These are phyloP conservation scores for Biston betularia DNA, from an alignment of 2,888 invertebrate genomes.

Conservation along the genomic window DNA sequence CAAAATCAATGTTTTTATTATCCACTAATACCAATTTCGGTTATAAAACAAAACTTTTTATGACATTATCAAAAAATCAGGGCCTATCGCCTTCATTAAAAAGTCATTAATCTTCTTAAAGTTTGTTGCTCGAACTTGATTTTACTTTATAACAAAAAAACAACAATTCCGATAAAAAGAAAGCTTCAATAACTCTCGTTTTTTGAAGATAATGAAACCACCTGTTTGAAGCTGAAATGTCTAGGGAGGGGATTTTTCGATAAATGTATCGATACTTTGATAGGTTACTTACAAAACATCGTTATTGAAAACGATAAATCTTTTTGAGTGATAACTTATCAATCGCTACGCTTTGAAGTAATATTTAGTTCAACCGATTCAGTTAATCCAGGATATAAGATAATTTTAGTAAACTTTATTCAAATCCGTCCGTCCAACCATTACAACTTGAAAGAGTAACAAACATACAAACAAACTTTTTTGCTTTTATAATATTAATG, in stretches of 20 bases:
- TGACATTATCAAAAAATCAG: conserved; percentile 24
- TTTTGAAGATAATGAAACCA: conserved; percentile 41
- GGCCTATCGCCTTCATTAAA: conserved; percentile 21
- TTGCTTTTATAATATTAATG: too few species aligned
- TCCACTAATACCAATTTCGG: conserved; percentile 7
- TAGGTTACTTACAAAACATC: background rate
- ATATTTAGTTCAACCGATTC: too few species aligned
- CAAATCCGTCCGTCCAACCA: too few species aligned
- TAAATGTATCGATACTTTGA: conserved; percentile 11
- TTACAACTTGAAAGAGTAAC: too few species aligned
- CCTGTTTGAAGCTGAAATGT: conserved; percentile 38
- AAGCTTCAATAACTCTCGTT: conserved; percentile 34
- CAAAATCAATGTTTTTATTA: background rate
- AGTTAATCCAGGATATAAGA: too few species aligned
- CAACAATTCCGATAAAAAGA: conserved; percentile 32
- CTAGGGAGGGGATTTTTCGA: conserved; percentile 12
- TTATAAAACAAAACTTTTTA: conserved; percentile 22
- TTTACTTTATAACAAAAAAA: conserved; percentile 18
- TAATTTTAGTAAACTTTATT: too few species aligned
- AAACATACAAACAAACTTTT: too few species aligned
- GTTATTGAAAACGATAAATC: background rate
- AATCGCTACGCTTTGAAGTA: too few species aligned
- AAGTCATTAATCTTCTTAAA: conserved; percentile 25
- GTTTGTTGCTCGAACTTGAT: conserved; percentile 11
- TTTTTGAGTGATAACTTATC: background rate